phyloP scores from a whole-genome alignment of 2,888 invertebrate species.

The Pristionchus mayeri region DNA sequence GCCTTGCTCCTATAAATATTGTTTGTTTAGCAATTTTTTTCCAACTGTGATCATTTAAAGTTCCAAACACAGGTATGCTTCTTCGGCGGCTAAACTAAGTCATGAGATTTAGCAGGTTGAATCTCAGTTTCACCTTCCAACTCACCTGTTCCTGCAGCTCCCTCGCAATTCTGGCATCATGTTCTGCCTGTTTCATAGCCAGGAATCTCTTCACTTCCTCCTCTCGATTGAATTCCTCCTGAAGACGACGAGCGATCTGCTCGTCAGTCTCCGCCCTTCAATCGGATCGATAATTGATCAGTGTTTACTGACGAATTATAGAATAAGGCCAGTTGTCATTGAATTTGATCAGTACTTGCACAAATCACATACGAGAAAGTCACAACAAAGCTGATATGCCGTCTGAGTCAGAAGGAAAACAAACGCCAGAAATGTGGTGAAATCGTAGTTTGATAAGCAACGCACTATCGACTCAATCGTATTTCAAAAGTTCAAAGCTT shows the following conservation, averaged over 20 bases:
- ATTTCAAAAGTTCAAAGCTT: not conserved
- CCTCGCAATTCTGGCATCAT: slow-evolving; percentile 23
- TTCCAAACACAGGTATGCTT: not conserved
- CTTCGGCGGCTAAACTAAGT: not conserved
- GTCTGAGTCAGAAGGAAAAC: slow-evolving; percentile 4
- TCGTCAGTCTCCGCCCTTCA: slow-evolving; percentile 39
- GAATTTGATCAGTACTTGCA: too few relatives aligned
- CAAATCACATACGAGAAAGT: not conserved
- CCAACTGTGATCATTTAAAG: not conserved
- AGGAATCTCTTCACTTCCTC: slow-evolving; percentile 32
- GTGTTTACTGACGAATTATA: too few relatives aligned
- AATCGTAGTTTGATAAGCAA: slow-evolving; percentile 18
- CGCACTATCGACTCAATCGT: not conserved
- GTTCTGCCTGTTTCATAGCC: not conserved
- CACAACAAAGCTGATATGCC: not conserved
- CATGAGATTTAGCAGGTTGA: not conserved
- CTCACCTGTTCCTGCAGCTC: slow-evolving; percentile 37
- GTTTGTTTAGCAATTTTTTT: too few relatives aligned
- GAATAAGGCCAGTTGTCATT: too few relatives aligned
- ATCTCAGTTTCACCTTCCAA: not conserved
- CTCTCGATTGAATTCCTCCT: slow-evolving; percentile 40
- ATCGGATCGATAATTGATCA: not conserved
- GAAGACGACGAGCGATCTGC: slow-evolving; percentile 45
- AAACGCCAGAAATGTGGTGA: not conserved
- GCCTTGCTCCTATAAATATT: slow-evolving; percentile 18